Evolutionary conservation across 2,113 vertebrate genomes (phyloP).

Genomic region (Chaetodon auriga): DNA sequence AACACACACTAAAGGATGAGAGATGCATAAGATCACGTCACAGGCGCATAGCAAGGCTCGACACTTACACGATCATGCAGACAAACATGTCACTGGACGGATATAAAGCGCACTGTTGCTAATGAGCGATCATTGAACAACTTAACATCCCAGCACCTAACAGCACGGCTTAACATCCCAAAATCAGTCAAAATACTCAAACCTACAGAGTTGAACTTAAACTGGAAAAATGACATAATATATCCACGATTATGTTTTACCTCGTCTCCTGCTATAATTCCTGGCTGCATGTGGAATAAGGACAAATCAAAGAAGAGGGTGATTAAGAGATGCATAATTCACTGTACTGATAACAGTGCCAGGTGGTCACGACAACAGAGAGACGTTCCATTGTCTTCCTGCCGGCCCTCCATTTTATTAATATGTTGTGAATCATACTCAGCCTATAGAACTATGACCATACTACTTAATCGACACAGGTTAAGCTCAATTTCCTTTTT

Average conservation of each 20-base stretch:
- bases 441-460: neutral
- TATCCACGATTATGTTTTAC: conserved; percentile 85
- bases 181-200: conserved; percentile 33
- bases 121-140: neutral
- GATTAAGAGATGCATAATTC: conserved; percentile 53
- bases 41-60: conserved; percentile 24
- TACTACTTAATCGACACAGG: neutral
- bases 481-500: neutral
- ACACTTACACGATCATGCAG: conserved; percentile 68
- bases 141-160: neutral
- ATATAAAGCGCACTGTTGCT: conserved; percentile 25
- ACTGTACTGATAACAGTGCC: conserved; percentile 29
- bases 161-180: conserved; percentile 7
- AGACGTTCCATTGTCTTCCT: neutral
- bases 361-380: conserved; percentile 42
- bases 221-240: conserved; percentile 13
- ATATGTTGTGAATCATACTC: conserved; percentile 33
- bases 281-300: conserved; percentile 98
- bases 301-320: conserved; percentile 75
- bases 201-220: neutral
- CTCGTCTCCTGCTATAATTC: conserved; percentile 99
- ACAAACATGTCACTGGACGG: conserved; percentile 50
- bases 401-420: conserved; percentile 16
- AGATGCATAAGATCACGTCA: conserved; percentile 34
- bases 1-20: conserved; percentile 8